Evolutionary conservation across 2,888 invertebrate genomes (phyloP).

Genomic region (Disparrhopalites patrizii): DNA sequence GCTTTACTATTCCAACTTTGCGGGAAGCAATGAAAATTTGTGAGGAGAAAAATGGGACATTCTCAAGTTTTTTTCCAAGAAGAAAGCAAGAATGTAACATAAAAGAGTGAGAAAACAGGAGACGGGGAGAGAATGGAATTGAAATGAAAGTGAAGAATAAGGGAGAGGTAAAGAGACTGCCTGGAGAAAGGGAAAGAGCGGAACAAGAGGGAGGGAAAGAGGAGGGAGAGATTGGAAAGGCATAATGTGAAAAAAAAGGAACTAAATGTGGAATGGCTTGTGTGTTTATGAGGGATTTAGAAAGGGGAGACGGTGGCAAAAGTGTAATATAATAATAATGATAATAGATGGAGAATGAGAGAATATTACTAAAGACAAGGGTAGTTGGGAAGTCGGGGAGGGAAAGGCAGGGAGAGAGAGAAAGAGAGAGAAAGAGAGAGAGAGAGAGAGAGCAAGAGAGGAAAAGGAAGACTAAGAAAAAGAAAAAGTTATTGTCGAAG

Average conservation of each 20-base stretch:
- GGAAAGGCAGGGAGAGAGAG: background rate
- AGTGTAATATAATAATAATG: too few species aligned
- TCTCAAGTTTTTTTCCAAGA: too few species aligned
- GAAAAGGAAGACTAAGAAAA: background rate
- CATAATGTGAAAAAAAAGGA: background rate
- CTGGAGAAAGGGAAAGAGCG: too few species aligned
- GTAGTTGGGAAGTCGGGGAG: too few species aligned
- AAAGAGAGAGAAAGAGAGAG: background rate
- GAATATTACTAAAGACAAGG: background rate
- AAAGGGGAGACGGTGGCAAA: background rate
- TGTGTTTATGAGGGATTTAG: too few species aligned
- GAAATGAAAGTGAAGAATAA: background rate
- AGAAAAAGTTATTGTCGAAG: background rate
- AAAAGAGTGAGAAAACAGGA: background rate
- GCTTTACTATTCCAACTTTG: too few species aligned
- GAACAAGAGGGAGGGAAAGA: background rate
- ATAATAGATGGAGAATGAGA: conserved; percentile 2
- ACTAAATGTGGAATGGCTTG: too few species aligned
- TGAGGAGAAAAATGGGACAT: too few species aligned
- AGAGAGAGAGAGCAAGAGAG: background rate
- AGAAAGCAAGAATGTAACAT: too few species aligned
- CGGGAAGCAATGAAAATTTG: too few species aligned
- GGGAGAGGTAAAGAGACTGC: background rate
- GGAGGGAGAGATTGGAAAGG: background rate
- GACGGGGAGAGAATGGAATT: background rate